Conservation (phyloP, 2,113 vertebrate species). For the Alosa alosa region DNA sequence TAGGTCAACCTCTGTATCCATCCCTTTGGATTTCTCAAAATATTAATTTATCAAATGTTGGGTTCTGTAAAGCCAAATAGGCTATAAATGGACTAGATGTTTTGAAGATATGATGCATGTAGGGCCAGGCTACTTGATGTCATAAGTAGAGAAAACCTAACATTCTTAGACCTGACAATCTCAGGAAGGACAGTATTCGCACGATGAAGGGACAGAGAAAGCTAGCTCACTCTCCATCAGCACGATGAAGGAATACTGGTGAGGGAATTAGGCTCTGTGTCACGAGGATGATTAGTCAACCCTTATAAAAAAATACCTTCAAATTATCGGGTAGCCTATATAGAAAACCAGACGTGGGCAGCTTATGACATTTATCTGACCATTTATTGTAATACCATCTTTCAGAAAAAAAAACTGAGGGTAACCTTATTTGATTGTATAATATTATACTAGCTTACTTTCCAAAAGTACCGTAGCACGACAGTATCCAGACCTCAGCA, state of each 20-base stretch:
- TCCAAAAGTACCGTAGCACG: constrained; percentile 59
- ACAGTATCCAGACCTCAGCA: constrained; percentile 34
- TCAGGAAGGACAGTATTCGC: neutral
- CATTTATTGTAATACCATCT: neutral
- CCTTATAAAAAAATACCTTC: no score
- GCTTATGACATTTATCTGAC: neutral
- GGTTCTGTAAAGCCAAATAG: constrained; percentile 46
- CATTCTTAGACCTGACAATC: neutral
- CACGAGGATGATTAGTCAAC: no score
- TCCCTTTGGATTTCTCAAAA: neutral
- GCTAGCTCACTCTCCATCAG: neutral
- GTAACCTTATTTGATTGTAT: neutral
- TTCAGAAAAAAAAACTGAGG: neutral
- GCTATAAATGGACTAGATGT: constrained; percentile 17
- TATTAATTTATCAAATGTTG: constrained; percentile 42
- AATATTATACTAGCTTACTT: neutral
- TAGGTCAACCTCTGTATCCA: neutral
- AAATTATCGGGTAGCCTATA: neutral
- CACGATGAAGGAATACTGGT: neutral
- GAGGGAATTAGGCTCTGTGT: neutral
- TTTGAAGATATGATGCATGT: neutral
- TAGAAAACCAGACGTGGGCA: neutral
- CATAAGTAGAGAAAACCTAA: neutral
- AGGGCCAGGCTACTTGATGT: neutral
- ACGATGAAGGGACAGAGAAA: neutral